Conservation (phyloP, 2,113 vertebrate species). For the Camelus dromedarius region DNA sequence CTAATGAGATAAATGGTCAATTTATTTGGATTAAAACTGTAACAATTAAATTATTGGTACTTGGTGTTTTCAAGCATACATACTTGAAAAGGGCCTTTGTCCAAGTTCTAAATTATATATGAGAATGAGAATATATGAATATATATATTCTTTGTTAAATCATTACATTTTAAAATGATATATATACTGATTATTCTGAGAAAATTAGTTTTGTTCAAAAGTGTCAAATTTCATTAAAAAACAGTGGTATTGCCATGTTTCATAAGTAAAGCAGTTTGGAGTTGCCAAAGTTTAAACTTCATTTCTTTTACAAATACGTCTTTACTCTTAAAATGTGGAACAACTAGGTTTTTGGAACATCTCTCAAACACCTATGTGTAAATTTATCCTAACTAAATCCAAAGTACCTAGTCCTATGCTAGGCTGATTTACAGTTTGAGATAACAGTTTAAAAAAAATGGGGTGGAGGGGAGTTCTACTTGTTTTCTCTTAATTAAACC, state of each 20-base stretch:
- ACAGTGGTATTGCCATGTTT: neutral
- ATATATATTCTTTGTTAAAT: neutral
- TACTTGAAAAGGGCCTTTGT: neutral
- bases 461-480: neutral
- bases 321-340: constrained; percentile 3
- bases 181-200: neutral
- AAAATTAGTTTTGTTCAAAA: neutral
- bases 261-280: neutral
- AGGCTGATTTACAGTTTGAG: neutral
- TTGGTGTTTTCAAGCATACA: neutral
- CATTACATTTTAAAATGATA: neutral
- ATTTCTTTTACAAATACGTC: neutral
- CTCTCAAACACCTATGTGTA: neutral
- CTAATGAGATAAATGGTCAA: neutral
- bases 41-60: neutral
- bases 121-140: neutral
- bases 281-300: neutral
- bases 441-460: neutral
- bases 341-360: neutral
- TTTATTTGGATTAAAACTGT: neutral
- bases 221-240: constrained; percentile 3
- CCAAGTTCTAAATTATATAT: neutral
- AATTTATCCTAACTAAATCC: neutral
- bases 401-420: neutral
- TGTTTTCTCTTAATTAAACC: neutral